Percentiles rank a stretch among this genome's conserved stretches.
Evolutionary conservation across 2,113 vertebrate species (phyloP).

Genomic region (Tupaia tana): DNA sequence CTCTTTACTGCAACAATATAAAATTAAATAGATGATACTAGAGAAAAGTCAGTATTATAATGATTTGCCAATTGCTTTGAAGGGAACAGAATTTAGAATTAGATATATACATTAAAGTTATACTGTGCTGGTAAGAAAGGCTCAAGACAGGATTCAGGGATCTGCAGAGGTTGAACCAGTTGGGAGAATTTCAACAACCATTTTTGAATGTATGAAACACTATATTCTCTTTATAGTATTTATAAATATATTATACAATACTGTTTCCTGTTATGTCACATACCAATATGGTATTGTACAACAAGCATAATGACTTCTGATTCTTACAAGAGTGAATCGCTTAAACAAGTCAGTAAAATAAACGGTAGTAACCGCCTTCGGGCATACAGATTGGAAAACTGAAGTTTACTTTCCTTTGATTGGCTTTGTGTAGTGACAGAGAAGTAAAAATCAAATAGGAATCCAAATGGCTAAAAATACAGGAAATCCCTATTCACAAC

Average conservation of each 20-base stretch:
- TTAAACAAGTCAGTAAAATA: slow-evolving; percentile 91
- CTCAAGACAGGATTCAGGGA: slow-evolving; percentile 73
- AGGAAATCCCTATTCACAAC: slow-evolving; percentile 92
- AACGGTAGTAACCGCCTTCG: slow-evolving; percentile 90
- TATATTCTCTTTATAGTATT: slow-evolving; percentile 91
- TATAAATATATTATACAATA: slow-evolving; percentile 95
- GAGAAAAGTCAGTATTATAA: slow-evolving; percentile 76
- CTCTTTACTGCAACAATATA: slow-evolving; percentile 78
- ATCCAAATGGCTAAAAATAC: slow-evolving; percentile 90
- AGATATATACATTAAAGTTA: slow-evolving; percentile 75
- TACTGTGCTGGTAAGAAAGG: slow-evolving; percentile 80
- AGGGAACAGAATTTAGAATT: slow-evolving; percentile 77
- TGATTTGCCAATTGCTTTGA: slow-evolving; percentile 83
- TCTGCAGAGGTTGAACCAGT: slow-evolving; percentile 86
- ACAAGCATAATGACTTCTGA: slow-evolving; percentile 90
- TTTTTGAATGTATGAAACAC: slow-evolving; percentile 89
- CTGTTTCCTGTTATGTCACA: slow-evolving; percentile 92
- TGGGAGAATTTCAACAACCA: slow-evolving; percentile 87
- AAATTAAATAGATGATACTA: slow-evolving; percentile 81
- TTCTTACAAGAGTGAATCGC: slow-evolving; percentile 91
- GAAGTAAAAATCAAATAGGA: slow-evolving; percentile 88
- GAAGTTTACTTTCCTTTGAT: slow-evolving; percentile 88
- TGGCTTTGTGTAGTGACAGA: slow-evolving; percentile 87
- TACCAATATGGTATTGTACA: slow-evolving; percentile 92
- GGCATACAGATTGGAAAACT: slow-evolving; percentile 90